Conservation (phyloP, 2,888 invertebrate genomes). For the Spodoptera exigua region DNA sequence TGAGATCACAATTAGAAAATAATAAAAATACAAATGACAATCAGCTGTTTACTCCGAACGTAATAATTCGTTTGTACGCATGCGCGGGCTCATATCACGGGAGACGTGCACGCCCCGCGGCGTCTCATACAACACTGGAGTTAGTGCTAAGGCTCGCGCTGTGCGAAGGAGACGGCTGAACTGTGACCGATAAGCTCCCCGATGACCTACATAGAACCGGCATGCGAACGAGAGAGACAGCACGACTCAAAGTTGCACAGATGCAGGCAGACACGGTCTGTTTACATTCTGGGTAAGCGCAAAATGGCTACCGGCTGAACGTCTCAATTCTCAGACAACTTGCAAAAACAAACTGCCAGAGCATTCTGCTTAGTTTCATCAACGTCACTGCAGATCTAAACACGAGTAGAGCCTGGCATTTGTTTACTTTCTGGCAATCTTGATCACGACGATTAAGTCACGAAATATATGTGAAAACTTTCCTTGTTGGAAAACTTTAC, state of each 20-base stretch:
- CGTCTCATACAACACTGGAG: constrained; percentile 65
- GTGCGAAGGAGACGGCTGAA: constrained; percentile 61
- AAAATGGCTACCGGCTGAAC: constrained; percentile 59
- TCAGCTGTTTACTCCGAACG: constrained; percentile 75
- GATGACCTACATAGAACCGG: constrained; percentile 56
- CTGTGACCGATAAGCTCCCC: constrained; percentile 61
- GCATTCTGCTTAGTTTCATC: constrained; percentile 31
- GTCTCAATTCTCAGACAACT: constrained; percentile 53
- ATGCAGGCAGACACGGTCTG: constrained; percentile 67
- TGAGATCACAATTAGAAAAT: constrained; percentile 67
- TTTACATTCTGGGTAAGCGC: constrained; percentile 64
- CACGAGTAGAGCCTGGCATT: neutral
- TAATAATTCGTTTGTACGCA: constrained; percentile 67
- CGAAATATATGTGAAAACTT: constrained; percentile 24
- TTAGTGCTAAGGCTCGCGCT: constrained; percentile 37
- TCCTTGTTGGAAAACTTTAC: constrained; percentile 13
- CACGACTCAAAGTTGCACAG: constrained; percentile 46
- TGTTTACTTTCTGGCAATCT: constrained; percentile 10
- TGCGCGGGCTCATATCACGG: constrained; percentile 72
- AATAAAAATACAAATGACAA: constrained; percentile 61
- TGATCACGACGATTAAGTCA: neutral
- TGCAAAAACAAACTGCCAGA: constrained; percentile 51
- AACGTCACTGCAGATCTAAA: neutral
- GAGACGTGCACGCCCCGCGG: constrained; percentile 67
- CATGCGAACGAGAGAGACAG: constrained; percentile 47